These are phyloP conservation scores for Monarcha castaneiventris DNA, from an alignment of 2,113 vertebrate genomes.

Conservation along the genomic window DNA sequence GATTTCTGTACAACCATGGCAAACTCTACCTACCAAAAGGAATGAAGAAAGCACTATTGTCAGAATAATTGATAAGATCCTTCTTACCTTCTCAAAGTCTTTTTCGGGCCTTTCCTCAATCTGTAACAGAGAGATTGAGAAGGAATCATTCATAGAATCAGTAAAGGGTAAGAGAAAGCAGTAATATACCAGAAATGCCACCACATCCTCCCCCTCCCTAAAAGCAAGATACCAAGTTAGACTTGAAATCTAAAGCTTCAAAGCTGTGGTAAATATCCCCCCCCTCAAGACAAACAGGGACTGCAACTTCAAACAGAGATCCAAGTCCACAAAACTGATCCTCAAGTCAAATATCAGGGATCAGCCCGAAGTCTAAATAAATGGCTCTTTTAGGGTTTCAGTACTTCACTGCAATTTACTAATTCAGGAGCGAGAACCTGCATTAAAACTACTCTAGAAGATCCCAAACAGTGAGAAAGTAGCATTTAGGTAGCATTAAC, in stretches of 20 bases:
- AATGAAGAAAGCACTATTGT: neutral
- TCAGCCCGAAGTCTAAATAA: neutral
- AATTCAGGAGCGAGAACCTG: neutral
- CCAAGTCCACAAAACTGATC: neutral
- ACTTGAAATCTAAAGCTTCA: neutral
- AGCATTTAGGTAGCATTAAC: neutral
- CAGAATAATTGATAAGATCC: neutral
- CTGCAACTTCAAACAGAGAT: neutral
- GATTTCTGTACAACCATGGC: neutral
- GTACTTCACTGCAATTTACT: neutral
- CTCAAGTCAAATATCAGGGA: neutral
- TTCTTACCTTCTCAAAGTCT: conserved; percentile 81
- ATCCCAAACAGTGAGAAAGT: neutral
- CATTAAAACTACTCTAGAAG: neutral
- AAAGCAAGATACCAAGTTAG: neutral
- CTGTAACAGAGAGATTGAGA: conserved; percentile 32
- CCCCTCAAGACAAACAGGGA: neutral
- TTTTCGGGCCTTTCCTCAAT: conserved; percentile 80
- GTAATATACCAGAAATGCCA: neutral
- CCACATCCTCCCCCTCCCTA: neutral
- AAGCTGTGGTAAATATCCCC: neutral
- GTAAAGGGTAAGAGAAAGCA: neutral
- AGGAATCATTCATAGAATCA: neutral
- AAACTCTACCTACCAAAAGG: neutral
- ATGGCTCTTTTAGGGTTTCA: neutral